Percentiles rank a stretch among this genome's conserved stretches.
Conservation (phyloP, 1,140 invertebrate species). For the Drosophila neocordata region DNA sequence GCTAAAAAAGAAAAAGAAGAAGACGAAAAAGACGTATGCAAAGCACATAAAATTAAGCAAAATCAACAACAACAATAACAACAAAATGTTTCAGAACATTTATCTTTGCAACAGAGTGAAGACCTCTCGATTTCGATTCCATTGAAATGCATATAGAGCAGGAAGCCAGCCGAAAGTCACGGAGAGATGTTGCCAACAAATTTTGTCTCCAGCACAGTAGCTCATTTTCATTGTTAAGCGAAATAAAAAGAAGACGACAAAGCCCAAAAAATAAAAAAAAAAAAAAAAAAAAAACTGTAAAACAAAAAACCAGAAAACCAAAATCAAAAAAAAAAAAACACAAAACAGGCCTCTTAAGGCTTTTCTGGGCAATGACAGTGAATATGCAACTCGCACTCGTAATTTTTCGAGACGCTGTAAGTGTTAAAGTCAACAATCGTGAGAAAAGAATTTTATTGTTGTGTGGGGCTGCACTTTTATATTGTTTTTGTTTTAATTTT, state of each 20-base stretch:
- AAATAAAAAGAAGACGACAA: not conserved
- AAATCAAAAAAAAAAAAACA: not conserved
- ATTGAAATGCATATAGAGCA: conserved; percentile 66
- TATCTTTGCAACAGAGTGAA: conserved; percentile 43
- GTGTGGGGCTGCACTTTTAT: conserved; percentile 62
- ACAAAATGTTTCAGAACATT: conserved; percentile 58
- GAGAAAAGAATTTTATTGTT: conserved; percentile 81
- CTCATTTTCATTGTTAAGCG: conserved; percentile 62
- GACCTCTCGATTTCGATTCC: conserved; percentile 52
- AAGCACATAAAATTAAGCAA: conserved; percentile 79
- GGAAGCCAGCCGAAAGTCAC: conserved; percentile 24
- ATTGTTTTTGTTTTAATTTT: conserved; percentile 25
- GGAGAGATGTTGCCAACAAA: conserved; percentile 46
- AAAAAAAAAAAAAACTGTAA: not conserved
- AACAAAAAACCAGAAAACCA: not conserved
- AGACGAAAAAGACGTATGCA: conserved; percentile 54
- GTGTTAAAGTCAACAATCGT: conserved; percentile 81
- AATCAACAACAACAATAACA: conserved; percentile 40
- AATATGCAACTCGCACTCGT: conserved; percentile 48
- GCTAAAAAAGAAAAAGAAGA: not conserved
- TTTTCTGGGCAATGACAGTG: conserved; percentile 52
- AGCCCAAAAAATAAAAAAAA: not conserved
- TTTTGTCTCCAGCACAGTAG: conserved; percentile 64
- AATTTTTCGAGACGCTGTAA: conserved; percentile 64
- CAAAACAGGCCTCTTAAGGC: conserved; percentile 12